A percentile compares a stretch with the other conserved stretches of the same genome.
Conservation (phyloP, 2,888 invertebrate genomes). For the Latrodectus elegans region DNA sequence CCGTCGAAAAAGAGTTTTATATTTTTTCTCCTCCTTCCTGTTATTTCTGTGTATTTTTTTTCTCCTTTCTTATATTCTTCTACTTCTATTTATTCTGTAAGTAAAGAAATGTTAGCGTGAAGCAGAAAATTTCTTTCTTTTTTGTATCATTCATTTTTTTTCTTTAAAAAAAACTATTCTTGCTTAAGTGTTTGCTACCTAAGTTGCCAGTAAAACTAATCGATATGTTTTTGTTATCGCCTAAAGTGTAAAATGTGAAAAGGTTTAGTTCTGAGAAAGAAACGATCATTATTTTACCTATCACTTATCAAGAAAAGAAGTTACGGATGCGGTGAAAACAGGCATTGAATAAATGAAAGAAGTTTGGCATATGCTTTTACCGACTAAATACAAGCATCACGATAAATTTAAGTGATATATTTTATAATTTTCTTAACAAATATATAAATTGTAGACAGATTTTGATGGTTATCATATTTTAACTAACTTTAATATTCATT, state of each 20-base stretch:
- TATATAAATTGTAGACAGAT: no score
- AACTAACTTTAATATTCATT: no score
- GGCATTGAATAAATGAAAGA: neutral
- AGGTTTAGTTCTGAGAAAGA: constrained; percentile 16
- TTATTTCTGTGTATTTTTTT: constrained; percentile 29
- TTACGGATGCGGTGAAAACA: neutral
- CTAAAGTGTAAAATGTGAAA: constrained; percentile 8
- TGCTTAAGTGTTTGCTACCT: constrained; percentile 26
- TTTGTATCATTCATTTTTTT: neutral
- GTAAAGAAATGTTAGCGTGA: constrained; percentile 11
- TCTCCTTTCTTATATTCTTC: neutral
- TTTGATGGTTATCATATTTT: no score
- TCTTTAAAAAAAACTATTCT: neutral
- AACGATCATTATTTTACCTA: constrained; percentile 23
- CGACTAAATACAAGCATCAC: neutral
- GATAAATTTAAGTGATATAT: no score
- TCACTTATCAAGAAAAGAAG: neutral
- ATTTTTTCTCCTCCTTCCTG: constrained; percentile 26
- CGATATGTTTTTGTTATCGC: constrained; percentile 47
- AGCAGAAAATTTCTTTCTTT: neutral
- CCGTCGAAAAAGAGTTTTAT: constrained; percentile 19
- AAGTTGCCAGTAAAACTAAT: constrained; percentile 18
- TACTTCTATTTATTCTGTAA: neutral
- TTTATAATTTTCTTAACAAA: no score
- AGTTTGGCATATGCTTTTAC: neutral